A percentile compares a stretch with the other conserved stretches of the same genome.
Evolutionary conservation across 2,113 vertebrate species (phyloP).

Genomic region (Chlamydotis undulata): DNA sequence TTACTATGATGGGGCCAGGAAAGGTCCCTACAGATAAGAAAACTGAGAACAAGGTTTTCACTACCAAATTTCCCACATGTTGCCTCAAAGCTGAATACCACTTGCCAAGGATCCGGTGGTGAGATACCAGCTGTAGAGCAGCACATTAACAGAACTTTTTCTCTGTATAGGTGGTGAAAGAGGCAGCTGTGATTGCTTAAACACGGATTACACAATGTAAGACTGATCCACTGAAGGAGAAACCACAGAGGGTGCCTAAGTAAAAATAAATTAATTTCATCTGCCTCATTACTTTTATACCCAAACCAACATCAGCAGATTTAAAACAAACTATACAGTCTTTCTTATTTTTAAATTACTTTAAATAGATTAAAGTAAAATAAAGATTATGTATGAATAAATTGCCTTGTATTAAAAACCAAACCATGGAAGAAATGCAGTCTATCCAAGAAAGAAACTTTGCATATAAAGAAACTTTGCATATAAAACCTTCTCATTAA

Average conservation of each 20-base stretch:
- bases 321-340: neutral
- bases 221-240: neutral
- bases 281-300: neutral
- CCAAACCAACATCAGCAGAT: neutral
- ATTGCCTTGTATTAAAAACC: neutral
- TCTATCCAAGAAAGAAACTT: neutral
- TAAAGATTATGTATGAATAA: neutral
- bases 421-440: neutral
- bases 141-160: neutral
- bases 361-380: neutral
- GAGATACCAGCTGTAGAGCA: neutral
- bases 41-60: neutral
- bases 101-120: neutral
- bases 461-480: neutral
- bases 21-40: neutral
- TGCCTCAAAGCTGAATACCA: neutral
- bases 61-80: neutral
- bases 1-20: neutral
- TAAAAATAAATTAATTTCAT: neutral
- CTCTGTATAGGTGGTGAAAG: neutral
- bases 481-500: neutral
- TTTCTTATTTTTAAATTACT: neutral
- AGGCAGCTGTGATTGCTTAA: neutral
- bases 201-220: neutral
- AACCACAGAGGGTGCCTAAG: neutral